Evolutionary conservation across 2,113 vertebrate genomes (phyloP), one percentile per base, ranked within the genome.

Genomic region (Otus sunia): DNA sequence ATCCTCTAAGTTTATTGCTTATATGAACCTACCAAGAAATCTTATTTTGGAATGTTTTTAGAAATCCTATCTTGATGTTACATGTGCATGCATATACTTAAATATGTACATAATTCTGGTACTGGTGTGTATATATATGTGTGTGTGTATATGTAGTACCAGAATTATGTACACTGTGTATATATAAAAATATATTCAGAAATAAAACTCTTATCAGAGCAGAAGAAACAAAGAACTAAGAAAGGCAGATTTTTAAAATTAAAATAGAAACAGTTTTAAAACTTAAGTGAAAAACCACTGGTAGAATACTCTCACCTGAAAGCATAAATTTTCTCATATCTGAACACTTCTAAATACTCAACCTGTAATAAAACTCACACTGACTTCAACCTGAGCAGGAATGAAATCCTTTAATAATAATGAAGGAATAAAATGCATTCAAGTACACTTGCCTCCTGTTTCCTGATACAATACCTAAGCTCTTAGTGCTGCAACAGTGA

Each of bases 401-500:
- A 60, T 84, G 47, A 25, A 62, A 37, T 7, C 7, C 20, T 64
- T 68, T 23, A 74, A 55, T 45, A 74, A 37, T 36, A 52, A 23
- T 4, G 21, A 43, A 86, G 20, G 47, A 63, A 78, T 62, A 73
- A 79, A 86, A 37, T 14, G n/a, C 10, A 25, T 41, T 26, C 6
- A 17, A 52, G 34, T 34, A 18, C 27, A 9, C 22, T 26, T 77
- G 22, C 20, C 20, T 39, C 12, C 29, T 60, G 12, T 71, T 92
- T 79, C 9, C 45, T 22, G 39, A 25, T 10, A 45, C 45, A 89
- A 41, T 11, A 67, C 3, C n/a, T 16, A 36, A 47, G 45, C 52
- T 67, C 32, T 88, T 78, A 43, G 55, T 94, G 85, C 91, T 95
- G 84, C 96, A 97, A 96, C 89, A 98, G 91, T 88, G 98, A 93